phyloP scores from a whole-genome alignment of 2,113 vertebrate genomes.

The Menura novaehollandiae region DNA sequence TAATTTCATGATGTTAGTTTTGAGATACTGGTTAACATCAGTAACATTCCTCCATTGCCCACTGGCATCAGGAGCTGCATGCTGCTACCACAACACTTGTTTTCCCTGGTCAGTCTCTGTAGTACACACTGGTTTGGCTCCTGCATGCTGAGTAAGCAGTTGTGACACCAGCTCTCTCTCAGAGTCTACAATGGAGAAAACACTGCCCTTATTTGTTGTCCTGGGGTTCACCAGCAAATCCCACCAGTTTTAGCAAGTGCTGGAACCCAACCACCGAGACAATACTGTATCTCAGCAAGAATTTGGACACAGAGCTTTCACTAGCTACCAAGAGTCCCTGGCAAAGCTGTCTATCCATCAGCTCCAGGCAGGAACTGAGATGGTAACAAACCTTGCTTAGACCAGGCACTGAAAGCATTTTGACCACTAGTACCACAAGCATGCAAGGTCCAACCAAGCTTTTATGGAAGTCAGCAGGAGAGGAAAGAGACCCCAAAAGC shows the following conservation, averaged over 20 bases:
- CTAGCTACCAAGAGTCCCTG: not conserved
- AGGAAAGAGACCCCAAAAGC: not conserved
- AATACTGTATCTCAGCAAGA: not conserved
- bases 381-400: not conserved
- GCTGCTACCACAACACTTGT: conserved; percentile 36
- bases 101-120: conserved; percentile 18
- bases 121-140: conserved; percentile 20
- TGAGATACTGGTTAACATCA: conserved; percentile 45
- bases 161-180: not conserved
- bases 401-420: not conserved
- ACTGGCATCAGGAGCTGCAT: not conserved
- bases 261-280: not conserved
- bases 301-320: not conserved
- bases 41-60: not conserved
- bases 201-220: not conserved
- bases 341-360: not conserved
- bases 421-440: not conserved
- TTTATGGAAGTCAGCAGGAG: not conserved
- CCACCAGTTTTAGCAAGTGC: not conserved
- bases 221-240: not conserved
- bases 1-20: conserved; percentile 45
- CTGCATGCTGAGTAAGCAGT: not conserved
- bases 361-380: not conserved
- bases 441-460: not conserved
- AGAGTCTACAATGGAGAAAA: not conserved